Base-by-base conservation (phyloP, 2,797 vertebrate species). In the Pangasius krempfi region DNA sequence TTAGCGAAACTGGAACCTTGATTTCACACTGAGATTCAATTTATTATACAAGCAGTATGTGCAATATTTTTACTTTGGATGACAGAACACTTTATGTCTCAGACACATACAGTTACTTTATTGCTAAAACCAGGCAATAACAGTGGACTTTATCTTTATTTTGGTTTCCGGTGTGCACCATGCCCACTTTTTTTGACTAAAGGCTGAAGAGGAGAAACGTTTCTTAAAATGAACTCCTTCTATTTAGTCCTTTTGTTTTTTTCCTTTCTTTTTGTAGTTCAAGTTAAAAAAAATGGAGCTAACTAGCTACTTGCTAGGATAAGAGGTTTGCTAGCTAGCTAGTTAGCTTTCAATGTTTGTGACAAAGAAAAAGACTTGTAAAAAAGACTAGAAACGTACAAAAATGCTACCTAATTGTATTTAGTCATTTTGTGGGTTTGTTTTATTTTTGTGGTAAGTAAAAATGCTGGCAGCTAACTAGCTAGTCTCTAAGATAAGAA, bases 1-100 rank as follows among this genome's bases (percentile, higher is more conserved):
- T 86, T 75, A 75, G 52, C n/a, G 7, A 16, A 86, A 62, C 70
- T 20, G 84, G 70, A 73, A 86, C 84, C 75, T 58, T 56, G n/a
- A 68, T 50, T 84, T 66, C 40, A 52, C 62, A 30, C 30, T 13
- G 62, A 68, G 82, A 84, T 84, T 68, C 62, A 84, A 68, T 84
- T 66, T 52, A 68, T 84, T 68, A 50, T 33, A 9, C 27, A 84
- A 68, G 62, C 82, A 52, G 82, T 3, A 47, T 44, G 25, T 83
- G 60, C 81, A 83, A 12, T 30, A 30, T 52, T 40, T 75, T 72
- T 40, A 68, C 66, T 56, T 33, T 70, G 27, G 72, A 37, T 56
- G 66, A 68, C 66, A 54, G 84, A 54, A 85, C 18, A 9, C 9
- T 72, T 72, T 85, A 22, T 30, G 20, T 85, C 64, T 37, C 27